A percentile compares a stretch with the other conserved stretches of the same genome.
Conservation (phyloP, 1,140 invertebrate genomes). For the Euglossa dilemma region DNA sequence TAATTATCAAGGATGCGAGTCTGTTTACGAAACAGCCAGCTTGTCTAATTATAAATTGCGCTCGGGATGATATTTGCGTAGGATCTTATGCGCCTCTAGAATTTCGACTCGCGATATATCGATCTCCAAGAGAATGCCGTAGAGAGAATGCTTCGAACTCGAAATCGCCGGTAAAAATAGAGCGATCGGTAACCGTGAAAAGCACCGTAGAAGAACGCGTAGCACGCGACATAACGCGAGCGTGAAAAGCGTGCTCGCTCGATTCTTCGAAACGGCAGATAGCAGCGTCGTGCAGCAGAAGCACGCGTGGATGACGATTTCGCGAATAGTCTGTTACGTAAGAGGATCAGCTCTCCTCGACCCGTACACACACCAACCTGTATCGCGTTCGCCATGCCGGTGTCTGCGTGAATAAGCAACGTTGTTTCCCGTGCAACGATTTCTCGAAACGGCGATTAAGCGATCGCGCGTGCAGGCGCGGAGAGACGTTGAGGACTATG, state of each 20-base stretch:
- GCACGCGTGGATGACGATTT: constrained; percentile 2
- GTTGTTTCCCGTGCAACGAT: background rate
- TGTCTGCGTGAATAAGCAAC: background rate
- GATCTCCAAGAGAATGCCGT: too few species aligned
- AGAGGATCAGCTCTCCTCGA: constrained; percentile 29
- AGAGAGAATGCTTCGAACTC: background rate
- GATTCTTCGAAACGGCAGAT: too few species aligned
- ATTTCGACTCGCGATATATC: constrained; percentile 2
- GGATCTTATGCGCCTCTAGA: constrained; percentile 15
- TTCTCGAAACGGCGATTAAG: background rate
- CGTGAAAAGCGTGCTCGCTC: too few species aligned
- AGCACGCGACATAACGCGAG: too few species aligned
- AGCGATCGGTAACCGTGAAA: too few species aligned
- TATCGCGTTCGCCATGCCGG: background rate
- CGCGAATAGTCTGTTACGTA: constrained; percentile 33
- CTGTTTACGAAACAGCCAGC: constrained; percentile 48
- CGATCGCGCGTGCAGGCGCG: background rate
- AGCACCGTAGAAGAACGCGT: background rate
- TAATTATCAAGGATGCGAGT: constrained; percentile 51
- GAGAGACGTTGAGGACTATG: too few species aligned
- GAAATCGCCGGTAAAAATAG: constrained; percentile 1
- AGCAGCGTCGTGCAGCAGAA: background rate
- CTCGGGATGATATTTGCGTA: constrained; percentile 39
- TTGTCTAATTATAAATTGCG: constrained; percentile 45
- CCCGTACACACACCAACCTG: background rate